Percentiles rank a stretch among this genome's conserved stretches.
Conservation (phyloP, 2,797 vertebrate species). For the Antrozous pallidus region DNA sequence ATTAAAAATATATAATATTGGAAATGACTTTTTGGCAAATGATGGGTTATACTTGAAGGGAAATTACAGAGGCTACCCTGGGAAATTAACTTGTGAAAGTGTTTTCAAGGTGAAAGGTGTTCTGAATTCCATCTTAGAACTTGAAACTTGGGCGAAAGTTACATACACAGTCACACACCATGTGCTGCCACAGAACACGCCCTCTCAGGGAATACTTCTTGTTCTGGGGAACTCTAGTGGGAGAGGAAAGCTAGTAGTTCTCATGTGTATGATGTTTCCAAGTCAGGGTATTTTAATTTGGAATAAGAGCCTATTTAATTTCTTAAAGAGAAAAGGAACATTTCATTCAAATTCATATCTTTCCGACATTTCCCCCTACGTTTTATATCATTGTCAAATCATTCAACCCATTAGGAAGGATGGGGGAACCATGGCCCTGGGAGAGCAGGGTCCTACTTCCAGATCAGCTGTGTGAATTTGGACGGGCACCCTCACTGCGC, state of each 20-base stretch:
- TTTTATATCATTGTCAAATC: background rate
- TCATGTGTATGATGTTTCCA: background rate
- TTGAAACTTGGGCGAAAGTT: background rate
- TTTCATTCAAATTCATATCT: background rate
- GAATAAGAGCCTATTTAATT: background rate
- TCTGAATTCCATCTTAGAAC: slow-evolving; percentile 40
- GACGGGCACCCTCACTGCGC: background rate
- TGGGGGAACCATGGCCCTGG: background rate
- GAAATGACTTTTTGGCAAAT: slow-evolving; percentile 44
- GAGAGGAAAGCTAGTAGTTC: background rate
- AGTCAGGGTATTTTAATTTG: background rate
- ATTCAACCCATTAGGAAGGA: background rate
- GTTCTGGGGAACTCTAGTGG: background rate
- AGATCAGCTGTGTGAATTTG: background rate
- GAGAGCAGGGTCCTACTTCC: background rate
- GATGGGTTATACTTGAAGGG: background rate
- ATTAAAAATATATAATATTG: slow-evolving; percentile 27
- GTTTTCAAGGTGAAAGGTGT: slow-evolving; percentile 22
- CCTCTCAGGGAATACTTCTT: background rate
- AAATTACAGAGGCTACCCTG: slow-evolving; percentile 22
- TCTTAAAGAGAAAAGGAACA: background rate
- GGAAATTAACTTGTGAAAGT: slow-evolving; percentile 47
- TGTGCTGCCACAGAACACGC: background rate
- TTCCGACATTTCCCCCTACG: background rate
- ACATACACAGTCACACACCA: background rate